These are phyloP conservation scores for Parambassis ranga DNA, from an alignment of 2,797 vertebrate species.

Conservation along the genomic window DNA sequence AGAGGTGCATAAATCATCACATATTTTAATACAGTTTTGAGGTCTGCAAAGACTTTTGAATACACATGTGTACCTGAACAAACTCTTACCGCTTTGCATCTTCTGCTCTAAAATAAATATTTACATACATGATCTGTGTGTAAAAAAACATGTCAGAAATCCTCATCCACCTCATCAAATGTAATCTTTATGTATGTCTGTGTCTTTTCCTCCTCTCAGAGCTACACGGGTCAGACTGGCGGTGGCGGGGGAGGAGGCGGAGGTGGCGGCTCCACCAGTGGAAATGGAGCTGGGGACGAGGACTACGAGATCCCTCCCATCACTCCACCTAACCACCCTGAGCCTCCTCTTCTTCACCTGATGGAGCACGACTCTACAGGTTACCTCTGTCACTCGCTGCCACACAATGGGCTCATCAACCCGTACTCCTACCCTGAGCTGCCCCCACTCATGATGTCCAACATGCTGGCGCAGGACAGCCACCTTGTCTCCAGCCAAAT, in stretches of 20 bases:
- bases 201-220: constrained; percentile 68
- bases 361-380: constrained; percentile 92
- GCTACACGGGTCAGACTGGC: constrained; percentile 83
- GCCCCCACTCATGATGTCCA: constrained; percentile 98
- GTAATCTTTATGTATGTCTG: not conserved
- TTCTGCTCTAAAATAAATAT: not conserved
- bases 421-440: constrained; percentile 96
- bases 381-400: constrained; percentile 95
- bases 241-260: constrained; percentile 66
- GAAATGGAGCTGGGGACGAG: constrained; percentile 85
- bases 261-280: constrained; percentile 68
- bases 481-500: constrained; percentile 96
- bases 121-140: not conserved
- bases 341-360: constrained; percentile 93
- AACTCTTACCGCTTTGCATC: not conserved
- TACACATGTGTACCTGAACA: not conserved
- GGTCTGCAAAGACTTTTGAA: no score
- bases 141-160: no score
- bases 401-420: constrained; percentile 95
- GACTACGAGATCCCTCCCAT: constrained; percentile 99
- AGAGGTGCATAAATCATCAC: no score
- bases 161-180: not conserved
- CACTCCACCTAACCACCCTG: constrained; percentile 95
- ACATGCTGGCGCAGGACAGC: constrained; percentile 96
- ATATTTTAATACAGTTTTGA: no score